These are phyloP conservation scores for Epinephelus lanceolatus DNA, from an alignment of 2,113 vertebrate species.

Conservation along the genomic window DNA sequence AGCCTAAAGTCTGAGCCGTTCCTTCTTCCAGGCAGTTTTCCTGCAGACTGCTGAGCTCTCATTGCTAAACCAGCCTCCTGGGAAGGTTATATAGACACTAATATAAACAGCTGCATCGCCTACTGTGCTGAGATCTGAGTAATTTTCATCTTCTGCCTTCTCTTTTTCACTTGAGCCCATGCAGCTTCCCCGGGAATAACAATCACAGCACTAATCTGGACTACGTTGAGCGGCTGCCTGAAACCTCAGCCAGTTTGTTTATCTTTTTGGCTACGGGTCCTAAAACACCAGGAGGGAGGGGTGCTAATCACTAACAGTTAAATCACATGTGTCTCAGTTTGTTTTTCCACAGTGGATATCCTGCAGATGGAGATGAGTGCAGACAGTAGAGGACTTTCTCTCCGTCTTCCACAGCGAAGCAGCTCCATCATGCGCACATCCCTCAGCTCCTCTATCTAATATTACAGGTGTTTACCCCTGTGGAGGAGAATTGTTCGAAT, in stretches of 20 bases:
- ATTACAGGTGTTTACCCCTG: slow-evolving; percentile 26
- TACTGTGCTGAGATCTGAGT: slow-evolving; percentile 43
- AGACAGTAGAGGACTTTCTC: slow-evolving; percentile 26
- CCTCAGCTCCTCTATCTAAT: slow-evolving; percentile 1
- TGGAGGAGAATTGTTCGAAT: background rate
- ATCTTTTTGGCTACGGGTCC: slow-evolving; percentile 31
- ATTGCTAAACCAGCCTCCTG: slow-evolving; percentile 28
- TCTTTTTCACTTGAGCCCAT: slow-evolving; percentile 1
- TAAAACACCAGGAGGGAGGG: slow-evolving; percentile 25
- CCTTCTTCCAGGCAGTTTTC: slow-evolving; percentile 5
- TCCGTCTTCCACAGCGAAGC: background rate
- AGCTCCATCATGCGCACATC: background rate
- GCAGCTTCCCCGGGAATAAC: slow-evolving; percentile 43
- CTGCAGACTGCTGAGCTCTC: slow-evolving; percentile 8
- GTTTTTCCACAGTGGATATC: background rate
- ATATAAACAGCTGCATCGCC: slow-evolving; percentile 53
- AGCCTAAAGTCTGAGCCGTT: background rate
- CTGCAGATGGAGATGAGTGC: slow-evolving; percentile 24
- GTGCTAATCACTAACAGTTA: slow-evolving; percentile 21
- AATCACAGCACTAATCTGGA: slow-evolving; percentile 46
- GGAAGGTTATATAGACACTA: slow-evolving; percentile 45
- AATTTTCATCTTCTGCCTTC: slow-evolving; percentile 27
- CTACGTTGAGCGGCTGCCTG: slow-evolving; percentile 29
- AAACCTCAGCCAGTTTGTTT: slow-evolving; percentile 47
- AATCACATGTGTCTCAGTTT: slow-evolving; percentile 8